These are phyloP conservation scores for Phrynosoma platyrhinos DNA, from an alignment of 2,113 vertebrate species.

Conservation along the genomic window DNA sequence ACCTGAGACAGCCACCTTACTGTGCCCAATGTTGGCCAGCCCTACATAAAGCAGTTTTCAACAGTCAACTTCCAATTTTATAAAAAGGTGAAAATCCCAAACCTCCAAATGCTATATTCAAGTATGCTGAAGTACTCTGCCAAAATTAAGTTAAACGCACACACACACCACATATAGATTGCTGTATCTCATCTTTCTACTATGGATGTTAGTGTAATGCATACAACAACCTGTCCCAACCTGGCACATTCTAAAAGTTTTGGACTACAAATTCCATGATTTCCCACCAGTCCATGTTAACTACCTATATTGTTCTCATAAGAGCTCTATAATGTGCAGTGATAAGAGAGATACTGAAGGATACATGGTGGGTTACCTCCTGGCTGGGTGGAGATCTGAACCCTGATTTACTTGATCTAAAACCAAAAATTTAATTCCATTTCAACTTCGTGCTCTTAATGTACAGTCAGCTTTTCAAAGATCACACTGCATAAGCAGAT, in stretches of 20 bases:
- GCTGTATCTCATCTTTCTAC: not conserved
- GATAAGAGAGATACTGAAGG: not conserved
- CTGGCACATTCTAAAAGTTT: not conserved
- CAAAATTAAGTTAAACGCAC: not conserved
- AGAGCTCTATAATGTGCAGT: not conserved
- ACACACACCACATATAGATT: no score
- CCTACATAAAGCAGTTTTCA: not conserved
- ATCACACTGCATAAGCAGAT: not conserved
- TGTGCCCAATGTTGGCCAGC: not conserved
- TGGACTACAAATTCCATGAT: not conserved
- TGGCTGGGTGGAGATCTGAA: not conserved
- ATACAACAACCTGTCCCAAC: not conserved
- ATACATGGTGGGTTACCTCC: not conserved
- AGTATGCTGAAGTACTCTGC: not conserved
- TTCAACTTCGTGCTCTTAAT: not conserved
- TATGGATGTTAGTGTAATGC: not conserved
- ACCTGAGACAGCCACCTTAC: no score
- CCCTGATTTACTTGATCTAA: not conserved
- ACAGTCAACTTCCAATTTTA: not conserved
- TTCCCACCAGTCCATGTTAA: not conserved
- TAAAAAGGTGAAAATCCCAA: not conserved
- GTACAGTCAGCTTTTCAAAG: not conserved
- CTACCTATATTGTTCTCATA: not conserved
- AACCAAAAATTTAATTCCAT: not conserved
- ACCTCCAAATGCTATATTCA: not conserved